phyloP scores from a whole-genome alignment of 2,113 vertebrate species.

The Miniopterus natalensis region DNA sequence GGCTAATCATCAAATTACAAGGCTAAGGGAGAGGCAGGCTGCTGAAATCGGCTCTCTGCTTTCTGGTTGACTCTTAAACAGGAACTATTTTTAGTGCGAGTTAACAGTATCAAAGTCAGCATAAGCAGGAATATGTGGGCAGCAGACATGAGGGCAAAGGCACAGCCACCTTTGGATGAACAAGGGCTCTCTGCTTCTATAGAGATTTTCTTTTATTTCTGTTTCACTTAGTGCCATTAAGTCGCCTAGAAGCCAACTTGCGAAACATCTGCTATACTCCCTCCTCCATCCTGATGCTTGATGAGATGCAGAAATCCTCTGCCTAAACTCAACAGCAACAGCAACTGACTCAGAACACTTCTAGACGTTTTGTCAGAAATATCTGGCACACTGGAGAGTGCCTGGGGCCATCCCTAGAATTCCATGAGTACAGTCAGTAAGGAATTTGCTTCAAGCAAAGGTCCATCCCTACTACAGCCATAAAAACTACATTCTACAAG shows the following conservation, averaged over 20 bases:
- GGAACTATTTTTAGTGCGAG: background rate
- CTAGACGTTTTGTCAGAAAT: background rate
- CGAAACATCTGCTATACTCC: background rate
- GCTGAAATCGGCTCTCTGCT: slow-evolving; percentile 19
- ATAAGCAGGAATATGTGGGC: fast-evolving
- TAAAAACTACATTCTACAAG: background rate
- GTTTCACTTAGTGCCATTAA: background rate
- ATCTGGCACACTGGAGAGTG: no score
- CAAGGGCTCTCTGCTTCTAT: background rate
- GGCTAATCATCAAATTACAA: background rate
- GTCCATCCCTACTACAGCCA: background rate
- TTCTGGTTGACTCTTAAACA: background rate
- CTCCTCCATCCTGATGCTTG: background rate
- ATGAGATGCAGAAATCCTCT: slow-evolving; percentile 5
- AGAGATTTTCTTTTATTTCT: slow-evolving; percentile 9
- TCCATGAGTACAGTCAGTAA: background rate
- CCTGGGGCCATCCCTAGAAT: background rate
- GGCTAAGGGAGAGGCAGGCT: background rate
- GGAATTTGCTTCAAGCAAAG: background rate
- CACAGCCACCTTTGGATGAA: background rate
- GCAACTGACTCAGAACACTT: background rate
- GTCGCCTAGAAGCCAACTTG: background rate
- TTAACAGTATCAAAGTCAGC: background rate
- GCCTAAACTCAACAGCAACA: background rate
- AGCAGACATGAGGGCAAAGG: background rate